These are phyloP conservation scores for Callimorpha dominula DNA, from an alignment of 2,888 invertebrate species.

Conservation along the genomic window DNA sequence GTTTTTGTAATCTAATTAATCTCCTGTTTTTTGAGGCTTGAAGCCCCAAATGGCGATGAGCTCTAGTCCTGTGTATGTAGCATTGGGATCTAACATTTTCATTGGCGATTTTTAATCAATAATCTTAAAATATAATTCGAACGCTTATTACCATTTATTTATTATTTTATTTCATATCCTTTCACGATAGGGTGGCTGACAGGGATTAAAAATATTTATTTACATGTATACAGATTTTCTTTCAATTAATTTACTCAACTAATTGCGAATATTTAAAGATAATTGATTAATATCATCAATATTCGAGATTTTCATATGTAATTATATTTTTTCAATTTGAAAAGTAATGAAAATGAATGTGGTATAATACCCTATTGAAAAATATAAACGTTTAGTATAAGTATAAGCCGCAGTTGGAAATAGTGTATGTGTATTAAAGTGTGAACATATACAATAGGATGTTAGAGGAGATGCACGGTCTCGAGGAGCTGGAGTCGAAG, in stretches of 20 bases:
- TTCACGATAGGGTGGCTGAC: background rate
- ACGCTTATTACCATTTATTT: background rate
- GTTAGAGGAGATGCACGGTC: constrained; percentile 90
- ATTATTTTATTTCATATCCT: background rate
- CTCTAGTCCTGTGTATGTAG: constrained; percentile 13
- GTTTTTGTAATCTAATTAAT: constrained; percentile 8
- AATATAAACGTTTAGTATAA: constrained; percentile 2
- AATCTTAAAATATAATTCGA: background rate
- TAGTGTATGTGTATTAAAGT: constrained; percentile 44
- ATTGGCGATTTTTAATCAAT: constrained; percentile 17
- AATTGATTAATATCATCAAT: background rate
- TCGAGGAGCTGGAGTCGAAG: constrained; percentile 92
- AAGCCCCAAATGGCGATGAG: constrained; percentile 10
- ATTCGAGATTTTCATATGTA: background rate
- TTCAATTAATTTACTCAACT: background rate
- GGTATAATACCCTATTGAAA: background rate
- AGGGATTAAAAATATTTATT: background rate
- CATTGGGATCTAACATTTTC: constrained; percentile 30
- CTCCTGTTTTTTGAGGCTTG: constrained; percentile 10
- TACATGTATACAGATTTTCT: no score
- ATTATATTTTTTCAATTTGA: background rate
- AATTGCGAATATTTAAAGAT: background rate
- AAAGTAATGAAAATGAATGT: background rate
- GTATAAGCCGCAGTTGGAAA: constrained; percentile 17
- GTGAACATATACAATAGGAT: constrained; percentile 74